phyloP scores from a whole-genome alignment of 2,888 invertebrate genomes.

The Dicroscelio sp. region DNA sequence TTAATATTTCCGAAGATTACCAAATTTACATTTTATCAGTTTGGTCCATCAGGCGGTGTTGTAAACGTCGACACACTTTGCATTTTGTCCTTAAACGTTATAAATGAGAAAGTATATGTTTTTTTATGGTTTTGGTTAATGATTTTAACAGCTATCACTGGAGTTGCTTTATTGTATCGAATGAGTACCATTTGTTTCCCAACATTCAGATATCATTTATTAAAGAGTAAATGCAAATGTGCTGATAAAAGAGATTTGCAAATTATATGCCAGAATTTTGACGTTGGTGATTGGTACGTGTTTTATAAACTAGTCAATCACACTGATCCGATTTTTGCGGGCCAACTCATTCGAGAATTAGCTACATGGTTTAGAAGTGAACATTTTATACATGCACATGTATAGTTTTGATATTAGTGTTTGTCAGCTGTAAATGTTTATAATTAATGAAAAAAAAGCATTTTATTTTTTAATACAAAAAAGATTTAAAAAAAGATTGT shows the following conservation, averaged over 20 bases:
- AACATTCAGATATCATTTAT: not conserved
- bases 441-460: too few species aligned
- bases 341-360: too few species aligned
- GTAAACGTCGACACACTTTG: not conserved
- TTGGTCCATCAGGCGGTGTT: not conserved
- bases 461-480: too few species aligned
- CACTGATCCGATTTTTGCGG: too few species aligned
- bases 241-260: not conserved
- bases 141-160: not conserved
- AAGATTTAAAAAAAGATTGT: too few species aligned
- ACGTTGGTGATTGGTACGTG: conserved; percentile 14
- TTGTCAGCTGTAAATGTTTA: too few species aligned
- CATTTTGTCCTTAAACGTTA: not conserved
- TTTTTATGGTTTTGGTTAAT: conserved; percentile 19
- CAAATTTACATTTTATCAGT: not conserved
- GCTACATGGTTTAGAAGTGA: too few species aligned
- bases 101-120: conserved; percentile 13
- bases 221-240: too few species aligned
- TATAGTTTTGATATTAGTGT: too few species aligned
- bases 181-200: not conserved
- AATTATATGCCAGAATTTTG: not conserved
- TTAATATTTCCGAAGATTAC: conserved; percentile 2
- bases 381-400: too few species aligned
- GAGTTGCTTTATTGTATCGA: not conserved
- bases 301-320: conserved; percentile 3